Percentiles rank a stretch among this genome's conserved stretches.
These are phyloP conservation scores for Brachyhypopomus gauderio DNA, from an alignment of 2,113 vertebrate genomes.

Conservation along the genomic window DNA sequence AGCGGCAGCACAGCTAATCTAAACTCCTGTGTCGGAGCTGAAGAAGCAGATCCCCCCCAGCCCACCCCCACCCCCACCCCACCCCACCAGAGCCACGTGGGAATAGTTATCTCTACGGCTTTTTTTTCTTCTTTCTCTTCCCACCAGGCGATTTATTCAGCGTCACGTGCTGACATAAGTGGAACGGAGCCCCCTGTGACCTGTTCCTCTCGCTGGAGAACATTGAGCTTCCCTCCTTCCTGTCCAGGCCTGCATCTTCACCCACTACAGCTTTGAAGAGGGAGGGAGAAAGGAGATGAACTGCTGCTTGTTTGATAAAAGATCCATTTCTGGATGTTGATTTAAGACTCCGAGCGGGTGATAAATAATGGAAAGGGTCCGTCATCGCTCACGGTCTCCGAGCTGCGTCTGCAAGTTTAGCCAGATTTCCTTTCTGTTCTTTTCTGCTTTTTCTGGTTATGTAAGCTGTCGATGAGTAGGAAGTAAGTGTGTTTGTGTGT, in stretches of 20 bases:
- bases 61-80: slow-evolving; percentile 5
- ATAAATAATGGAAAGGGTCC: slow-evolving; percentile 51
- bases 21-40: slow-evolving; percentile 20
- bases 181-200: slow-evolving; percentile 50
- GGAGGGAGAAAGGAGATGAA: slow-evolving; percentile 28
- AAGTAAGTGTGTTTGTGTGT: background rate
- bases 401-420: slow-evolving; percentile 28
- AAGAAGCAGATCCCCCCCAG: background rate
- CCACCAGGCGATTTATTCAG: slow-evolving; percentile 47
- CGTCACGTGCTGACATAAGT: slow-evolving; percentile 52
- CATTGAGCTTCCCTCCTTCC: slow-evolving; percentile 29
- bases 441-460: background rate
- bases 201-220: slow-evolving; percentile 37
- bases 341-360: slow-evolving; percentile 45
- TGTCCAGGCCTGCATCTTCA: slow-evolving; percentile 12
- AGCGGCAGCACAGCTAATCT: slow-evolving; percentile 26
- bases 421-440: slow-evolving; percentile 14
- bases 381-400: slow-evolving; percentile 42
- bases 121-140: background rate
- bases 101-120: slow-evolving; percentile 25
- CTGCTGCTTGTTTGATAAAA: slow-evolving; percentile 51
- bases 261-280: background rate
- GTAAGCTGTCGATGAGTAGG: slow-evolving; percentile 4
- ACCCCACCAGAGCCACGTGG: background rate
- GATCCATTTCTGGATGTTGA: slow-evolving; percentile 52